Conservation (phyloP, 1,140 invertebrate genomes). For the Sminthurides bifidus region DNA sequence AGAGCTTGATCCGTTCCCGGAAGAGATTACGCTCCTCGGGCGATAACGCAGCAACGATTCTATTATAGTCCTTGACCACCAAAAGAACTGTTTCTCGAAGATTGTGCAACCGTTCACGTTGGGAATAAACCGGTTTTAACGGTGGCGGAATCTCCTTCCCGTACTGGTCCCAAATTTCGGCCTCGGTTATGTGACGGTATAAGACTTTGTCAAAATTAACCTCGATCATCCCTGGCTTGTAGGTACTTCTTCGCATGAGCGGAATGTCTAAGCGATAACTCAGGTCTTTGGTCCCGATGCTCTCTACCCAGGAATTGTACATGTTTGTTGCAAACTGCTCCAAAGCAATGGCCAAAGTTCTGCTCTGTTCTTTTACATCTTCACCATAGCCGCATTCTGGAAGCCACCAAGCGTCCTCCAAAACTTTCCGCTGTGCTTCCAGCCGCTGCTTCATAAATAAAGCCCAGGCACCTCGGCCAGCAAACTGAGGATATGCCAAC, state of each 20-base stretch:
- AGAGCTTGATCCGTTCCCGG: constrained; percentile 41
- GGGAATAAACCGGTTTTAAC: constrained; percentile 39
- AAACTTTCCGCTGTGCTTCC: constrained; percentile 46
- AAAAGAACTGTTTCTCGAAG: constrained; percentile 59
- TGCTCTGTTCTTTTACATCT: constrained; percentile 54
- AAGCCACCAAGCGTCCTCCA: constrained; percentile 58
- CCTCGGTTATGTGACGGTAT: constrained; percentile 38
- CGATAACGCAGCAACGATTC: constrained; percentile 51
- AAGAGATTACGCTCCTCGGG: constrained; percentile 45
- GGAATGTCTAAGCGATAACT: constrained; percentile 52
- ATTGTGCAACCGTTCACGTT: constrained; percentile 48
- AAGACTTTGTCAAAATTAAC: constrained; percentile 34
- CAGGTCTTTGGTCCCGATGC: constrained; percentile 45
- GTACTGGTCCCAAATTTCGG: constrained; percentile 54
- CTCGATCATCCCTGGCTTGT: constrained; percentile 53
- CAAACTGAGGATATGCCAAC: constrained; percentile 52
- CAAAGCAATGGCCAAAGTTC: constrained; percentile 50
- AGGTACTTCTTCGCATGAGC: constrained; percentile 52
- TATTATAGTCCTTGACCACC: constrained; percentile 68
- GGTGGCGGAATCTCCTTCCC: constrained; percentile 53
- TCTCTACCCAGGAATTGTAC: constrained; percentile 50
- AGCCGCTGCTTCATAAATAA: constrained; percentile 50
- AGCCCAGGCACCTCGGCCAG: constrained; percentile 54
- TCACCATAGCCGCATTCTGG: constrained; percentile 53
- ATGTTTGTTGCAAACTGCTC: constrained; percentile 51